phyloP scores from a whole-genome alignment of 2,797 vertebrate genomes.

The Lutjanus argentimaculatus region DNA sequence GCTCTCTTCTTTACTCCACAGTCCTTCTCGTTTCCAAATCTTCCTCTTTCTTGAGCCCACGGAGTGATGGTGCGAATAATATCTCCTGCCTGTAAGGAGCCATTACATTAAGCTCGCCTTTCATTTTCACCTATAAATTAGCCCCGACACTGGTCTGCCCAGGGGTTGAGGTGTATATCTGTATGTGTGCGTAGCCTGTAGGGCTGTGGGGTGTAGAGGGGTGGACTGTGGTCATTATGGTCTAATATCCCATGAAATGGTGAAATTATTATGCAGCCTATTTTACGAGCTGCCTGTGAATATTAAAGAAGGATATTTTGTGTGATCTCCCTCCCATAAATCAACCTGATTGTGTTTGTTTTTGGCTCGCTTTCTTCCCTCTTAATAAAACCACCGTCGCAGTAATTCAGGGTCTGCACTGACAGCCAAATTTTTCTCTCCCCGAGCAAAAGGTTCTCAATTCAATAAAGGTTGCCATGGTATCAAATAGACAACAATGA shows the following conservation, averaged over 20 bases:
- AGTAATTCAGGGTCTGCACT: conserved; percentile 36
- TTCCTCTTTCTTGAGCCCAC: conserved; percentile 71
- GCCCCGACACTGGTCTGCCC: conserved; percentile 84
- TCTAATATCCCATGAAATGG: conserved; percentile 99
- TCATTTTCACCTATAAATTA: conserved; percentile 97
- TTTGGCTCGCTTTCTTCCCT: conserved; percentile 60
- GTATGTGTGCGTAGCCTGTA: conserved; percentile 81
- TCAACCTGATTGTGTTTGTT: conserved; percentile 79
- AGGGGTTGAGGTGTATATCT: conserved; percentile 89
- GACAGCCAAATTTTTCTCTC: conserved; percentile 16
- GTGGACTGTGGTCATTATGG: conserved; percentile 98
- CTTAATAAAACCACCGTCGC: conserved; percentile 58
- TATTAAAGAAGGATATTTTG: conserved; percentile 88
- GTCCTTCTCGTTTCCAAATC: conserved; percentile 61
- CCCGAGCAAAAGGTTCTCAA: conserved; percentile 11
- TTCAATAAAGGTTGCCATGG: too few species aligned
- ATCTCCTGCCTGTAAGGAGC: conserved; percentile 92
- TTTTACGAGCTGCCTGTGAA: conserved; percentile 92
- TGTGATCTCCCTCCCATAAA: conserved; percentile 69
- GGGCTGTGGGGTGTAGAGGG: conserved; percentile 95
- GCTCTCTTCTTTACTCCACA: conserved; percentile 57
- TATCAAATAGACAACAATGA: too few species aligned
- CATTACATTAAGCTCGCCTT: conserved; percentile 94
- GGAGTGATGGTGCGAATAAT: conserved; percentile 87
- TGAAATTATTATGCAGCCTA: conserved; percentile 93